A percentile compares a stretch with the other conserved stretches of the same genome.
phyloP scores from a whole-genome alignment of 2,113 vertebrate species.

The Nibea albiflora region DNA sequence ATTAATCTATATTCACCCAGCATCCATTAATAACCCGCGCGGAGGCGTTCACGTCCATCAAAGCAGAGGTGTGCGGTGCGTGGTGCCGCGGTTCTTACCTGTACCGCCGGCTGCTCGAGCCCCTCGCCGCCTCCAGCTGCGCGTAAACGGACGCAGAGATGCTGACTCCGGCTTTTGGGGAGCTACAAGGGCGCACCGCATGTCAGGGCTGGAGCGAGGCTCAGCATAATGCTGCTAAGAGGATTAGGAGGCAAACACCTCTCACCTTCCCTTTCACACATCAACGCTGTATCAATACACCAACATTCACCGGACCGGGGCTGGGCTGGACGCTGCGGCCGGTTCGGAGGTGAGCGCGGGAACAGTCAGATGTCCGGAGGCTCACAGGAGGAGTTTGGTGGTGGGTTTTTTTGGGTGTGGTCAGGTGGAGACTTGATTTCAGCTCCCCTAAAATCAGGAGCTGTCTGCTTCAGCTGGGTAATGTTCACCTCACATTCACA shows the following conservation, averaged over 20 bases:
- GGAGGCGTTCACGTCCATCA: background rate
- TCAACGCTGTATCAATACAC: slow-evolving; percentile 53
- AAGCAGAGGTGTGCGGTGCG: background rate
- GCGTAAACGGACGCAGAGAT: slow-evolving; percentile 67
- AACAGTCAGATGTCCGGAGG: background rate
- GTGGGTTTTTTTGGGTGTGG: background rate
- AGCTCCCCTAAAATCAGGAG: background rate
- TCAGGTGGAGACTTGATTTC: background rate
- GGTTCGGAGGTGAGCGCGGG: background rate
- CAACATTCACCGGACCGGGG: slow-evolving; percentile 35
- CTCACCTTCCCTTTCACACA: slow-evolving; percentile 65
- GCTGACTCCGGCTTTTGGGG: slow-evolving; percentile 75
- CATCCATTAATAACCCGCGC: no score
- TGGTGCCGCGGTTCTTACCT: slow-evolving; percentile 55
- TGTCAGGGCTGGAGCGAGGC: slow-evolving; percentile 78
- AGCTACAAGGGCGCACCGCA: slow-evolving; percentile 83
- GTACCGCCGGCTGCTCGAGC: slow-evolving; percentile 42
- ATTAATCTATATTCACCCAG: background rate
- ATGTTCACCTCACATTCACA: no score
- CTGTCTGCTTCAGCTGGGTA: no score
- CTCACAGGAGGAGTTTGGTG: background rate
- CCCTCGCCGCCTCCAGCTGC: slow-evolving; percentile 68
- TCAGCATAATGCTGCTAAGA: slow-evolving; percentile 89
- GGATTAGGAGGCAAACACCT: slow-evolving; percentile 86
- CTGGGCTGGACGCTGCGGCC: background rate